Base-by-base conservation (phyloP, 2,888 invertebrate genomes). In the Tetropium fuscum region DNA sequence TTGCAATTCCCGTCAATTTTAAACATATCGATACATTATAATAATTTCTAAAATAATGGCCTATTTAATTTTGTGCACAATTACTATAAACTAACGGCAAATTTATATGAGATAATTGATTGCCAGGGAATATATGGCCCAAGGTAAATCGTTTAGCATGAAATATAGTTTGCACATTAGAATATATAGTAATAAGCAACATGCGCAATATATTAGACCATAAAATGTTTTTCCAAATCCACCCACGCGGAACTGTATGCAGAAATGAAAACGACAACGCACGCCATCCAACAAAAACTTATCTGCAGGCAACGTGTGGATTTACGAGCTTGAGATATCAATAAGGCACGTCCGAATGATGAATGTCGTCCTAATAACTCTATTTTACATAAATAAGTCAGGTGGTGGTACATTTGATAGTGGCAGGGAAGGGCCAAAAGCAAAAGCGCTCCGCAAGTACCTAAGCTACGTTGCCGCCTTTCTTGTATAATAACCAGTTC, bases 311-410 rank as follows among this genome's bases (percentile, higher is more conserved):
- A 60, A 45, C 34, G 30, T 49, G 62, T 60, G 58, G 69, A 74
- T 74, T 73, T 74, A 75, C 69, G 72, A 68, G 66, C 55, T 45
- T 58, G 40, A 68, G 71, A 75, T 74, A 73, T 74, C 74, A 73
- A 75, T 75, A 73, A 72, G 67, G 72, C 71, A 74, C 72, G 72
- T 70, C 66, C 60, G 48, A 22, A 68, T 76, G 74, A 75, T 74
- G 62, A 69, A 76, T 71, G 72, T 68, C 66, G 61, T 36, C 63
- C 68, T 74, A 74, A 76, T 76, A 74, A 74, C 75, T 71, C 71
- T 69, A 73, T 73, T 48, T 38, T 30, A 25, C 41, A 48, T 27
- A 38, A 40, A 45, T 25, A 58, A 54, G 48, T 56, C 61, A 47
- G 45, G 64, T 58, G 63, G 63, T 54, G 59, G 58, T 60, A 58